A percentile compares a stretch with the other conserved stretches of the same genome.
Conservation (phyloP, 2,888 invertebrate genomes). For the Panorpa germanica region DNA sequence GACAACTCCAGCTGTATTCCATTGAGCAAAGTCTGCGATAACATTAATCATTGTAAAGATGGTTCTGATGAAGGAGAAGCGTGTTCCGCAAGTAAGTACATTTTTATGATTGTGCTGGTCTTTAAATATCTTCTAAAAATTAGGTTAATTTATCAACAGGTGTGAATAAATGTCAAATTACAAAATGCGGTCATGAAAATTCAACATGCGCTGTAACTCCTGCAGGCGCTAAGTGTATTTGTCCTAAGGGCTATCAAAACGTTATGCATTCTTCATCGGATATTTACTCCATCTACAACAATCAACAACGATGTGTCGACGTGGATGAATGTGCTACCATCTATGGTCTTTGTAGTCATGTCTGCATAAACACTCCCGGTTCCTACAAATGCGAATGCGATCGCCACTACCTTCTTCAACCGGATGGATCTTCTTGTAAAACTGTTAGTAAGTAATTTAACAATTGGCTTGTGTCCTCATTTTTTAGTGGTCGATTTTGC, state of each 20-base stretch:
- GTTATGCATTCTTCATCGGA: too few species aligned
- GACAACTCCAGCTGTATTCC: conserved; percentile 32
- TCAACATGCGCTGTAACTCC: too few species aligned
- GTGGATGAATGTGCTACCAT: conserved; percentile 43
- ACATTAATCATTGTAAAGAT: conserved; percentile 34
- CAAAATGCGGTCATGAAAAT: conserved; percentile 22
- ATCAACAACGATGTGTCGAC: too few species aligned
- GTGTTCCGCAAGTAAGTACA: conserved; percentile 18
- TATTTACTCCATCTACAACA: too few species aligned
- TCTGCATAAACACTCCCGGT: conserved; percentile 37
- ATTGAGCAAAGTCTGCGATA: conserved; percentile 32
- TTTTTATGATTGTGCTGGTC: neutral
- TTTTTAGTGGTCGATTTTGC: too few species aligned
- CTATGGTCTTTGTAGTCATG: conserved; percentile 48
- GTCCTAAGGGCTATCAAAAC: conserved; percentile 25
- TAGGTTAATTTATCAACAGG: conserved; percentile 11
- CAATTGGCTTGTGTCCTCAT: too few species aligned
- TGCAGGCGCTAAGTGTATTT: conserved; percentile 34
- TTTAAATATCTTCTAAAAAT: neutral
- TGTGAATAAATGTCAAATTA: conserved; percentile 22
- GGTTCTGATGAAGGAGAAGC: conserved; percentile 35
- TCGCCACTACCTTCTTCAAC: too few species aligned
- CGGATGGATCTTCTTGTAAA: too few species aligned
- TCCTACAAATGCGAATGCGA: conserved; percentile 44
- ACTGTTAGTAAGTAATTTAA: too few species aligned